Base-by-base conservation (phyloP, 2,797 vertebrate genomes). In the Poecilia gillii region DNA sequence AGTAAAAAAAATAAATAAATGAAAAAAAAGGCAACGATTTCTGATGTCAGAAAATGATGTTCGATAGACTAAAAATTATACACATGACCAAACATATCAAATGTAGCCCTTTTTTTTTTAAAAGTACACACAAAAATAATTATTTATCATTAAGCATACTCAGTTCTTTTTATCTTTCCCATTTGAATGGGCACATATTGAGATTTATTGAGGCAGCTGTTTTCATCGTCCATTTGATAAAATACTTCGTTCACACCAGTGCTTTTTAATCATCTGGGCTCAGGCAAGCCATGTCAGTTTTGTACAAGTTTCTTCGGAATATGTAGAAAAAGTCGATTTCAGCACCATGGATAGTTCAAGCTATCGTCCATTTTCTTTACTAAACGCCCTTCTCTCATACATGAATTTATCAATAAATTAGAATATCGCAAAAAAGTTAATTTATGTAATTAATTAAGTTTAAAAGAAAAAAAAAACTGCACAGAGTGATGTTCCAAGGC, bases 311-410 rank as follows among this genome's bases (percentile, higher is more conserved):
- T 41, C 13, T 70, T 43, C 66, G 13, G 20, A 70, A 68, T 41
- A 20, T 41, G 12, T 2, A 1, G 36, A 1, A 12, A 75, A 47
- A 39, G 25, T 75, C 6, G 2, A 49, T 83, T 92, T 94, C 93
- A 94, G 94, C 73, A 95, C 93, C 85, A 41, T 31, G 92, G 93
- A 93, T 90, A 96, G 93, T 82, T 89, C 87, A 43, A 14, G 18
- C 6, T 16, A 0, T n/a, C 36, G 13, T 39, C 23, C 23, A 18
- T 62, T 62, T 75, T 31, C 66, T 70, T 25, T 39, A 11, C 33
- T 66, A 23, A 68, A 41, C 11, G 23, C 20, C 2, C 31, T 6
- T 39, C 1, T 68, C 20, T 68, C 20, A 45, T n/a, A 45, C 11
- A 45, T 0, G 0, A 11, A 25, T 25, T 13, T 25, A 12, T 28